Evolutionary conservation across 2,888 invertebrate species (phyloP).

Genomic region (Tiphia femorata): DNA sequence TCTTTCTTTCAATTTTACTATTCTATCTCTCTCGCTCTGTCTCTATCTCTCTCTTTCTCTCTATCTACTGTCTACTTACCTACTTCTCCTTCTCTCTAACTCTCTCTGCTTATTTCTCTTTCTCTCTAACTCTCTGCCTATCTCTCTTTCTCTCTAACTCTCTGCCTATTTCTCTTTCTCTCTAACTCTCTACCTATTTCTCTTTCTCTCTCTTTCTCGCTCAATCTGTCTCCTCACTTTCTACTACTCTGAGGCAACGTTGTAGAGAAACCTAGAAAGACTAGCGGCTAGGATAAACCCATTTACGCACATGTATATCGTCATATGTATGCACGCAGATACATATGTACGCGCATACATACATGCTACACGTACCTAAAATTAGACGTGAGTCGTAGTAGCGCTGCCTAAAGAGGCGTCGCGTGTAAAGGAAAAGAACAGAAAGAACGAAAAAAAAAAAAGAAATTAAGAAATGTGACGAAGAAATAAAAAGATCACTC

Average conservation of each 20-base stretch:
- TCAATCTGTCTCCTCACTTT: slow-evolving; percentile 30
- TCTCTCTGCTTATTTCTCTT: slow-evolving; percentile 25
- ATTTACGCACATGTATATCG: slow-evolving; percentile 7
- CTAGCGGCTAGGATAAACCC: slow-evolving; percentile 36
- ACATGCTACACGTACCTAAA: slow-evolving; percentile 5
- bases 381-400: slow-evolving; percentile 35
- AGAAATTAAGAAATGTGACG: too few relatives aligned
- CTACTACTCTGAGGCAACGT: slow-evolving; percentile 33
- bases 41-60: slow-evolving; percentile 25
- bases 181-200: too few relatives aligned
- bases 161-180: slow-evolving; percentile 27
- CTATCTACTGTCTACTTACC: slow-evolving; percentile 24
- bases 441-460: too few relatives aligned
- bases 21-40: slow-evolving; percentile 22
- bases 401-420: slow-evolving; percentile 25
- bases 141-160: slow-evolving; percentile 17
- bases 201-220: slow-evolving; percentile 24
- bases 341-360: neutral
- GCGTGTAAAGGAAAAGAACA: too few relatives aligned
- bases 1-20: slow-evolving; percentile 27
- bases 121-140: slow-evolving; percentile 20
- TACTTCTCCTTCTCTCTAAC: slow-evolving; percentile 14
- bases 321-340: slow-evolving; percentile 2
- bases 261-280: slow-evolving; percentile 31
- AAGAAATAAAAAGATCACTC: too few relatives aligned